Evolutionary conservation across 2,113 vertebrate genomes (phyloP).

Genomic region (Struthidea cinerea): DNA sequence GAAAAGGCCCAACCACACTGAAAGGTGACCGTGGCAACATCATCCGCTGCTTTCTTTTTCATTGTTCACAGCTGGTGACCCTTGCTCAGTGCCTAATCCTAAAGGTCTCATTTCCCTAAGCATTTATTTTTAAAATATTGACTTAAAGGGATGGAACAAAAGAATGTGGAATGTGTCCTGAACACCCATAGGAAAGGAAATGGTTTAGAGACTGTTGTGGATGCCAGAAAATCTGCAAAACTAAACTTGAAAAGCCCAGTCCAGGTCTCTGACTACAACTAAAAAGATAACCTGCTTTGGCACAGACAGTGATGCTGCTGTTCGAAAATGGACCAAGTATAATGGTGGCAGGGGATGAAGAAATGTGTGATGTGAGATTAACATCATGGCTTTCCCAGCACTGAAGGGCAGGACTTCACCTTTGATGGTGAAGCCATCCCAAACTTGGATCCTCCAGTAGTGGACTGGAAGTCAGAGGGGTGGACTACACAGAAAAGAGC

Average conservation of each 20-base stretch:
- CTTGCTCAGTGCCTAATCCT: neutral
- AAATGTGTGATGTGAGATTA: neutral
- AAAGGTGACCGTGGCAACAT: neutral
- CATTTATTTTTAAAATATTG: neutral
- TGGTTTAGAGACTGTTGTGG: neutral
- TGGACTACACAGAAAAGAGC: neutral
- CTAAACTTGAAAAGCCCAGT: neutral
- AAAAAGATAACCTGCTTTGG: neutral
- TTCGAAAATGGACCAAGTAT: neutral
- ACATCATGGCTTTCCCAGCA: accelerated
- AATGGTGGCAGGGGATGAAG: neutral
- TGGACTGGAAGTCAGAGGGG: neutral
- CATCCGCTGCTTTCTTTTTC: neutral
- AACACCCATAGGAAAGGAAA: neutral
- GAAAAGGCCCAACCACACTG: neutral
- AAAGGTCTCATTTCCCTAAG: neutral
- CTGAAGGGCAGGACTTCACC: neutral
- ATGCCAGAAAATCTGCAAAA: neutral
- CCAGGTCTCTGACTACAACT: neutral
- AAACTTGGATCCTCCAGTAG: neutral
- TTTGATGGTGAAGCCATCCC: neutral
- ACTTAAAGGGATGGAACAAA: neutral
- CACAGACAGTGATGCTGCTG: accelerated
- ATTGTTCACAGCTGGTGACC: neutral
- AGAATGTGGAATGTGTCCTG: neutral